Percentiles rank a stretch among this genome's conserved stretches.
phyloP scores from a whole-genome alignment of 2,113 vertebrate genomes.

The Rissa tridactyla region DNA sequence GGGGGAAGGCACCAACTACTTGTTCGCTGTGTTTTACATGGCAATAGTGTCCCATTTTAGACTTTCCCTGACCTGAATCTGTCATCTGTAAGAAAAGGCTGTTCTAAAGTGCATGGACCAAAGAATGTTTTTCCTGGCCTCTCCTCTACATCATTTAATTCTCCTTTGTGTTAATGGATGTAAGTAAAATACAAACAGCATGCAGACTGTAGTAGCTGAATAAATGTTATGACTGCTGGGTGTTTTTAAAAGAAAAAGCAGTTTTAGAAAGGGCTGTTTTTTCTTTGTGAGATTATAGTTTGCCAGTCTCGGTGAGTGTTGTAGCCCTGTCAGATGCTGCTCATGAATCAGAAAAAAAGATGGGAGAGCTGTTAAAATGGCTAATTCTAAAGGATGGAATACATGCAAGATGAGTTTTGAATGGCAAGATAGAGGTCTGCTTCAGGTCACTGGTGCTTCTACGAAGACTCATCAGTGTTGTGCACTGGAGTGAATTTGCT shows the following conservation, averaged over 20 bases:
- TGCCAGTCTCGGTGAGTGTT: neutral
- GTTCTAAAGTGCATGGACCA: neutral
- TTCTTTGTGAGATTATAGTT: neutral
- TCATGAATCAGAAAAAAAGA: neutral
- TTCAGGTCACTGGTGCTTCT: neutral
- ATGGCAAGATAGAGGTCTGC: neutral
- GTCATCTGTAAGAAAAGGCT: neutral
- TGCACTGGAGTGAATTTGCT: neutral
- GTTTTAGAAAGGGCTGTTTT: neutral
- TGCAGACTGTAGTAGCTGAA: neutral
- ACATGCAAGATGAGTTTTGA: neutral
- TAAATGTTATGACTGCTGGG: neutral
- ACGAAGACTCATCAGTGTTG: neutral
- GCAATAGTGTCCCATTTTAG: slow-evolving; percentile 21
- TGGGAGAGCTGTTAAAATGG: neutral
- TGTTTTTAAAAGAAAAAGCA: neutral
- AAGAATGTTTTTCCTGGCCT: neutral
- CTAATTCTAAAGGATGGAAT: neutral
- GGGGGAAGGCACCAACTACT: neutral
- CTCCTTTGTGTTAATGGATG: neutral
- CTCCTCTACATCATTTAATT: neutral
- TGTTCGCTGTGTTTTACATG: neutral
- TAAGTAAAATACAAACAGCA: neutral
- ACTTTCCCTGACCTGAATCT: slow-evolving; percentile 34
- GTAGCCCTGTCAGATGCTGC: neutral